A percentile compares a stretch with the other conserved stretches of the same genome.
phyloP scores from a whole-genome alignment of 2,888 invertebrate species.

The Strigamia maritima region DNA sequence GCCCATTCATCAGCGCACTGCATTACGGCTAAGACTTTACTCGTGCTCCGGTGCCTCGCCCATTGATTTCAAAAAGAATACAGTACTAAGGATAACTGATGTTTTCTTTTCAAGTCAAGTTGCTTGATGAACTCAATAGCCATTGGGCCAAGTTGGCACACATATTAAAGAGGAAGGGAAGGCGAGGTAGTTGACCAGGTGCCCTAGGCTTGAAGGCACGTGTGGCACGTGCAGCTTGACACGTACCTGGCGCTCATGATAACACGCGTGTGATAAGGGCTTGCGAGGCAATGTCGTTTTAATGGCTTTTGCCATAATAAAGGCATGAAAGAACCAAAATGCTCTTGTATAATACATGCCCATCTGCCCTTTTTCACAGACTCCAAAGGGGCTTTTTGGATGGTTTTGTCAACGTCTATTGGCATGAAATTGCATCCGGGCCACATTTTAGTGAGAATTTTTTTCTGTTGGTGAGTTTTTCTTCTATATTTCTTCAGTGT shows the following conservation, averaged over 20 bases:
- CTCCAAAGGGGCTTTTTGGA: background rate
- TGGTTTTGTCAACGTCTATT: constrained; percentile 12
- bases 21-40: background rate
- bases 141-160: background rate
- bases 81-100: background rate
- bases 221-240: constrained; percentile 25
- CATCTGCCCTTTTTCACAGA: constrained; percentile 30
- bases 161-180: constrained; percentile 1
- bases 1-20: constrained; percentile 3
- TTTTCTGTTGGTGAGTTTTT: too few species aligned
- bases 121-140: background rate
- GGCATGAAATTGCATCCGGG: constrained; percentile 11
- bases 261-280: constrained; percentile 15
- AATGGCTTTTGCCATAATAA: constrained; percentile 29
- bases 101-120: background rate
- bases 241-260: constrained; percentile 7
- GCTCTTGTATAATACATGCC: constrained; percentile 18
- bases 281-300: constrained; percentile 28
- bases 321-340: background rate
- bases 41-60: background rate
- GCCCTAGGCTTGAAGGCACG: constrained; percentile 27
- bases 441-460: background rate
- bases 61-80: constrained; percentile 20
- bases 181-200: constrained; percentile 18
- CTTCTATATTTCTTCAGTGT: background rate